These are phyloP conservation scores for Magallana nippona DNA, from an alignment of 2,888 invertebrate genomes.

Conservation along the genomic window DNA sequence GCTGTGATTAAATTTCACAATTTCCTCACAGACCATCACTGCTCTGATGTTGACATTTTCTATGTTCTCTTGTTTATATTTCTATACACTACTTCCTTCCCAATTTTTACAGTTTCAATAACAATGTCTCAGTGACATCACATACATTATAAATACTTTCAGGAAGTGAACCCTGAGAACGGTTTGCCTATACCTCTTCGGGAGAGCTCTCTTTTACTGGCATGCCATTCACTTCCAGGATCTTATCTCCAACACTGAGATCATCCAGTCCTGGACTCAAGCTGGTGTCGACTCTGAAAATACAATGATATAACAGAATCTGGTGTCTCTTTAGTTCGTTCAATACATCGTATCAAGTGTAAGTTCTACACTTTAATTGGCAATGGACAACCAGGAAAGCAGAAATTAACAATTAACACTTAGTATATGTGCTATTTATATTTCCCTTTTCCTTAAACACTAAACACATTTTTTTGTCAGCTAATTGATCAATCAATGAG, in stretches of 20 bases:
- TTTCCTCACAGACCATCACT: no score
- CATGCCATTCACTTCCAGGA: conserved; percentile 94
- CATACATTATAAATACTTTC: neutral
- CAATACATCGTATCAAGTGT: neutral
- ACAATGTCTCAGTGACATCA: neutral
- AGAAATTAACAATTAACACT: no score
- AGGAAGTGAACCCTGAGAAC: neutral
- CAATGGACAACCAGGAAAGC: neutral
- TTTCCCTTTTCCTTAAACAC: no score
- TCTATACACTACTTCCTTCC: no score
- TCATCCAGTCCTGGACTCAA: conserved; percentile 87
- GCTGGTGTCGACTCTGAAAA: conserved; percentile 63
- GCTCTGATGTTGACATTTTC: no score
- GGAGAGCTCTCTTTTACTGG: conserved; percentile 90
- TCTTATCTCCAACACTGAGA: conserved; percentile 94
- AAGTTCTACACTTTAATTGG: neutral
- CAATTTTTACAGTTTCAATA: no score
- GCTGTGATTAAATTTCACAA: no score
- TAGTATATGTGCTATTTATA: no score
- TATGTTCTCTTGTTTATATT: no score
- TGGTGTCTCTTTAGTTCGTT: neutral
- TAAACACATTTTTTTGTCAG: no score
- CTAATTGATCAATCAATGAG: no score
- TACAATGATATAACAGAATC: conserved; percentile 15
- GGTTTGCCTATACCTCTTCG: conserved; percentile 84